These are phyloP conservation scores for Caenorhabditis angaria DNA, from an alignment of 2,888 invertebrate genomes.

Conservation along the genomic window DNA sequence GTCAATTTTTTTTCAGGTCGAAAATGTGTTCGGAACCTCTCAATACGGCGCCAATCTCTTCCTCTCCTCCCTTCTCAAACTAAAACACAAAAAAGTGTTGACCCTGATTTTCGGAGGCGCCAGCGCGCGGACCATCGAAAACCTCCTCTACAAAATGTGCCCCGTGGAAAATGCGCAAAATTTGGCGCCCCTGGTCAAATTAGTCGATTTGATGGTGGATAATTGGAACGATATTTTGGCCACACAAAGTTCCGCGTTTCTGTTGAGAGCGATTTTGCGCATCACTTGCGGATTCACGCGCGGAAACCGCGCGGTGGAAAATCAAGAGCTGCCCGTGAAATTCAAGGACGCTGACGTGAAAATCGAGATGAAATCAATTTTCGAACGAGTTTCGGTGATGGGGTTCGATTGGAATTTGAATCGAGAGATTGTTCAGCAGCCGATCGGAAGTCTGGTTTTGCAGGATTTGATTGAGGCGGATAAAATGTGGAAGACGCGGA, in stretches of 20 bases:
- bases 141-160: slow-evolving; percentile 38
- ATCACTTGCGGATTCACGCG: slow-evolving; percentile 36
- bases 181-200: slow-evolving; percentile 40
- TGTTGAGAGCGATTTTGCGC: slow-evolving; percentile 40
- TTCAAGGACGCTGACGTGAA: slow-evolving; percentile 28
- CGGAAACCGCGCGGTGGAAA: slow-evolving; percentile 10
- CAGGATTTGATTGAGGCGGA: slow-evolving; percentile 47
- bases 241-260: slow-evolving; percentile 33
- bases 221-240: slow-evolving; percentile 44
- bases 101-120: slow-evolving; percentile 52
- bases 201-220: slow-evolving; percentile 40
- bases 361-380: slow-evolving; percentile 23
- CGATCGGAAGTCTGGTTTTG: slow-evolving; percentile 34
- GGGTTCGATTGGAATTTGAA: slow-evolving; percentile 41
- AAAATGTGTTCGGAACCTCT: slow-evolving; percentile 38
- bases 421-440: slow-evolving; percentile 21
- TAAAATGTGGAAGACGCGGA: slow-evolving; percentile 22
- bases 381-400: slow-evolving; percentile 22
- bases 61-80: slow-evolving; percentile 33
- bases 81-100: slow-evolving; percentile 47
- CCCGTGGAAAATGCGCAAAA: slow-evolving; percentile 36
- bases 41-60: slow-evolving; percentile 39
- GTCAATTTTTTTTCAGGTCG: slow-evolving; percentile 13
- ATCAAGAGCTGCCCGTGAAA: neutral
- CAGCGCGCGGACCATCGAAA: slow-evolving; percentile 50